A percentile compares a stretch with the other conserved stretches of the same genome.
These are phyloP conservation scores for Megaustenia siamemsis DNA, from an alignment of 2,888 invertebrate genomes.

Conservation along the genomic window DNA sequence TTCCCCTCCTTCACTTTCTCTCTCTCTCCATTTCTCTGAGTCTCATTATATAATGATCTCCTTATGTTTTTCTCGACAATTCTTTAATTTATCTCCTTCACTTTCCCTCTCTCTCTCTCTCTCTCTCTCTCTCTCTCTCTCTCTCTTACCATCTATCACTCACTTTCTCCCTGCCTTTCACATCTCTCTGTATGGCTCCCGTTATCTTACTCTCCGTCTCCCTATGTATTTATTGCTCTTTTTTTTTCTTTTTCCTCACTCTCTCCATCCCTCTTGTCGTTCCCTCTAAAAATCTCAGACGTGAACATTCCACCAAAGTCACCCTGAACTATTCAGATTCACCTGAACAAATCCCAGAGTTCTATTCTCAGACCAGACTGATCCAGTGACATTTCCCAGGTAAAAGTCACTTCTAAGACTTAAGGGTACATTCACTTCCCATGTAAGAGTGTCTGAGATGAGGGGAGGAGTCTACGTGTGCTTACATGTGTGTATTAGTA, in stretches of 20 bases:
- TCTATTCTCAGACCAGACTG: too few relatives aligned
- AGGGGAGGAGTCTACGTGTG: constrained; percentile 6
- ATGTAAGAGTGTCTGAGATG: not conserved
- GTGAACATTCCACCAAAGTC: too few relatives aligned
- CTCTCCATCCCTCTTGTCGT: not conserved
- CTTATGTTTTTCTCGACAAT: too few relatives aligned
- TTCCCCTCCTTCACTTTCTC: too few relatives aligned
- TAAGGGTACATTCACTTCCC: too few relatives aligned
- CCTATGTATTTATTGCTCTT: not conserved
- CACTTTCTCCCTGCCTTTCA: not conserved
- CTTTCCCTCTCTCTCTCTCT: not conserved
- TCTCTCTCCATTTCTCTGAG: too few relatives aligned
- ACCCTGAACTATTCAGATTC: too few relatives aligned
- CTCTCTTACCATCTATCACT: not conserved
- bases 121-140: not conserved
- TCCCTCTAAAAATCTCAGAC: too few relatives aligned
- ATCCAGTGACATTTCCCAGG: too few relatives aligned
- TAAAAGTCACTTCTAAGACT: too few relatives aligned
- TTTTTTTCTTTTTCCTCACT: not conserved
- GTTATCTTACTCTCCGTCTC: not conserved
- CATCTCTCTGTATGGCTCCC: not conserved
- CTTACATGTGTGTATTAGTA: constrained; percentile 14
- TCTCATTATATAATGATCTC: too few relatives aligned
- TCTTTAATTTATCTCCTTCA: not conserved
- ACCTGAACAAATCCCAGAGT: too few relatives aligned